Base-by-base conservation (phyloP, 2,888 invertebrate genomes). In the Mallateleia sp. region DNA sequence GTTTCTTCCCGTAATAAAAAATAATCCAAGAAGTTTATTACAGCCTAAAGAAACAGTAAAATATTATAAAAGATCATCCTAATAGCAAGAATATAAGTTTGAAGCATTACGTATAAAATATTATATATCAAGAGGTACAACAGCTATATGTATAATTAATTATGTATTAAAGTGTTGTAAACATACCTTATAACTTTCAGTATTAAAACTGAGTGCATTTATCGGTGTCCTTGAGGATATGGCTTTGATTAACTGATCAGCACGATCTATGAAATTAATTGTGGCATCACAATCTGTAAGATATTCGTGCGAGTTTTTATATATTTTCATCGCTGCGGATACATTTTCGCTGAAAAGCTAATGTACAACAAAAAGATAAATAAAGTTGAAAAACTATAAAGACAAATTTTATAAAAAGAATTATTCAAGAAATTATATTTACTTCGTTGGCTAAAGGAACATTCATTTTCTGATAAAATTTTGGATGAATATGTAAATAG, bases 141-240 rank as follows among this genome's bases (percentile, higher is more conserved):
- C n/a, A n/a, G n/a, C n/a, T n/a, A n/a, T n/a, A n/a, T n/a, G n/a
- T n/a, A n/a, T n/a, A n/a, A n/a, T n/a, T n/a, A n/a, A n/a, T n/a
- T n/a, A n/a, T n/a, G n/a, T n/a, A n/a, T n/a, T n/a, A n/a, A n/a
- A n/a, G n/a, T n/a, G n/a, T n/a, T n/a, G n/a, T 42, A 14, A 42
- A 42, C 6, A 42, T 42, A 42, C 32, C 78, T 78, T 79, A 20
- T 52, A 25, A 66, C 58, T 75, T 79, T 64, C 50, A 62, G 38
- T 74, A 32, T 75, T 66, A 9, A 67, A 58, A 25, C 71, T 50
- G 28, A 90, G 52, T 34, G 88, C 88, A 58, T 78, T 47, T 15
- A 32, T n/a, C 8, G 88, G 81, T 8, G 78, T 83, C n/a, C 88
- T 84, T 1, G 88, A 86, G 67, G 74, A 85, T 88, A 90, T 88